A percentile compares a stretch with the other conserved stretches of the same genome.
phyloP scores from a whole-genome alignment of 2,888 invertebrate genomes.

The Phlogophora meticulosa region DNA sequence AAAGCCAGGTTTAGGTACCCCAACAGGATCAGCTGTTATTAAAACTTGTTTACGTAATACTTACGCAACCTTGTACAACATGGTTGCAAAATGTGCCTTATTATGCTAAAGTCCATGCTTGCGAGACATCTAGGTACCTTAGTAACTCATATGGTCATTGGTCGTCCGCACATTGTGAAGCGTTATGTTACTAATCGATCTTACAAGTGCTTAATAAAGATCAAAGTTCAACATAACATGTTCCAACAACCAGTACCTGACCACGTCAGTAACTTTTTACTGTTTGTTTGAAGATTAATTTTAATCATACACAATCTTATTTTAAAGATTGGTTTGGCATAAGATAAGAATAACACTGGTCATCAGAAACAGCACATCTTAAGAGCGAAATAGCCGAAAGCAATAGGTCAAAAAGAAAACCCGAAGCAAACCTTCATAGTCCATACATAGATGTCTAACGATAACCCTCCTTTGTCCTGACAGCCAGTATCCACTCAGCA shows the following conservation, averaged over 20 bases:
- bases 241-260: not conserved
- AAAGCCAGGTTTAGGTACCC: not conserved
- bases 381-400: too few species aligned
- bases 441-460: not conserved
- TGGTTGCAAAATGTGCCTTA: constrained; percentile 11
- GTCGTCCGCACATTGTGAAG: constrained; percentile 13
- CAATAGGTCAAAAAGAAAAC: not conserved
- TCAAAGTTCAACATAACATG: constrained; percentile 36
- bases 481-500: constrained; percentile 95
- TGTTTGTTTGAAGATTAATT: constrained; percentile 8
- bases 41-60: constrained; percentile 27
- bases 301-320: constrained; percentile 5
- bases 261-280: constrained; percentile 1
- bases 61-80: constrained; percentile 15
- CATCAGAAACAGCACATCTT: not conserved
- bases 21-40: not conserved
- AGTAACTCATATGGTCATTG: not conserved
- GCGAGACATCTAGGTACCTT: constrained; percentile 15
- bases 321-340: not conserved
- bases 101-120: constrained; percentile 26
- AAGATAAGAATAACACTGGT: not conserved
- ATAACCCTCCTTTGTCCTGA: constrained; percentile 40
- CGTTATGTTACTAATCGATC: constrained; percentile 12
- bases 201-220: constrained; percentile 14
- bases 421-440: too few species aligned